A percentile compares a stretch with the other conserved stretches of the same genome.
These are phyloP conservation scores for Tinea semifulvella DNA, from an alignment of 2,888 invertebrate genomes.

Conservation along the genomic window DNA sequence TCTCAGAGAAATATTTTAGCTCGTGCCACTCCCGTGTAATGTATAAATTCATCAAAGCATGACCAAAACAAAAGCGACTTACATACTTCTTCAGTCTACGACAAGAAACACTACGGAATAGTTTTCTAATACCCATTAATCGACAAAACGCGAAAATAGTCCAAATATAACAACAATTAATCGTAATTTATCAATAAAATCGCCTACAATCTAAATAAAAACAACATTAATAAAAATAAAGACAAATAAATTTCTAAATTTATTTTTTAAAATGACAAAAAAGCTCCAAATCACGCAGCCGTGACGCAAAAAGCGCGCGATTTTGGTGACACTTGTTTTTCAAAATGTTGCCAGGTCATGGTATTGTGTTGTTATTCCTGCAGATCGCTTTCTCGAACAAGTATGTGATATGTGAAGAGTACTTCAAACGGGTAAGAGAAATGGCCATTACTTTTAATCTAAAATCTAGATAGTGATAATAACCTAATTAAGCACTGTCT, in stretches of 20 bases:
- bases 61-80: slow-evolving; percentile 58
- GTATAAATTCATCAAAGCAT: slow-evolving; percentile 47
- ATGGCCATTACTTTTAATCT: not conserved
- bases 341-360: slow-evolving; percentile 1
- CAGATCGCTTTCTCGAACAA: slow-evolving; percentile 51
- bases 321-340: slow-evolving; percentile 2
- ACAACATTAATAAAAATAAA: not conserved
- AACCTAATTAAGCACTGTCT: not conserved
- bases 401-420: slow-evolving; percentile 43
- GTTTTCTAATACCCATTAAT: slow-evolving; percentile 35
- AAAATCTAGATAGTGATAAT: slow-evolving; percentile 8
- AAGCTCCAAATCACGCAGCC: too few relatives aligned
- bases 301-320: not conserved
- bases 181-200: not conserved
- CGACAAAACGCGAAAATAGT: too few relatives aligned
- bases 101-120: slow-evolving; percentile 51
- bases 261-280: too few relatives aligned
- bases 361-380: slow-evolving; percentile 2
- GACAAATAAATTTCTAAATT: not conserved
- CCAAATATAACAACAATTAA: too few relatives aligned
- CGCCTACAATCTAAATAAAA: not conserved
- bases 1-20: not conserved
- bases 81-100: slow-evolving; percentile 54
- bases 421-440: slow-evolving; percentile 54
- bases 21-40: slow-evolving; percentile 27